Evolutionary conservation across 1,140 invertebrate species (phyloP).

Genomic region (Macrocentrus cingulum): DNA sequence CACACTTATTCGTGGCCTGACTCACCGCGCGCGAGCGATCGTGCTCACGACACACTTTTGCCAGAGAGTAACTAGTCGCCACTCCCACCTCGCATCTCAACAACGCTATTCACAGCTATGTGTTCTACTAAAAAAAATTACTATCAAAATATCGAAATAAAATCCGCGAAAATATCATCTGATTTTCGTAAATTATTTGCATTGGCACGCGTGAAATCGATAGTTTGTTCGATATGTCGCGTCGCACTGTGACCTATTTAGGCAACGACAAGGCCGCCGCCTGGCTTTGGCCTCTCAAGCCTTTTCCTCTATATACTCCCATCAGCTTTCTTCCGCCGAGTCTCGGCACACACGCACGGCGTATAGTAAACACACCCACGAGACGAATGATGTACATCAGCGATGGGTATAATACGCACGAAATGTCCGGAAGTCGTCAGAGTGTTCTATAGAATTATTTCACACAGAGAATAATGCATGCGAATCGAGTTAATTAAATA

Average conservation of each 20-base stretch:
- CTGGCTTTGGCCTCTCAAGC: conserved; percentile 28
- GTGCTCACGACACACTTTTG: conserved; percentile 32
- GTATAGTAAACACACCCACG: conserved; percentile 24
- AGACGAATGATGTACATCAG: background rate
- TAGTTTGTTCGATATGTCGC: conserved; percentile 17
- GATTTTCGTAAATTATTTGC: too few relatives aligned
- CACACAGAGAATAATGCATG: too few relatives aligned
- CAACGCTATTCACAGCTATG: background rate
- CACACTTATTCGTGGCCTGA: conserved; percentile 31
- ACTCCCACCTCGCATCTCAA: conserved; percentile 10
- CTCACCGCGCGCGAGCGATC: conserved; percentile 23
- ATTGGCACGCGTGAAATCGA: too few relatives aligned
- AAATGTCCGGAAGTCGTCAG: conserved; percentile 17
- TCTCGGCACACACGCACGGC: conserved; percentile 8
- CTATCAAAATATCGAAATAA: too few relatives aligned
- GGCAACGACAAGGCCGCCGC: conserved; percentile 27
- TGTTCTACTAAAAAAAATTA: too few relatives aligned
- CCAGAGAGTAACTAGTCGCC: conserved; percentile 15
- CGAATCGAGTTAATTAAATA: too few relatives aligned
- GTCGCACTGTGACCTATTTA: conserved; percentile 28
- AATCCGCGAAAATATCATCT: conserved; percentile 5
- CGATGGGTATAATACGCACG: background rate
- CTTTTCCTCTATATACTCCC: conserved; percentile 15
- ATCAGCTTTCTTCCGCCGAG: background rate
- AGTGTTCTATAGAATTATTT: too few relatives aligned